Evolutionary conservation across 2,797 vertebrate species (phyloP).

Genomic region (Oreochromis grahami): DNA sequence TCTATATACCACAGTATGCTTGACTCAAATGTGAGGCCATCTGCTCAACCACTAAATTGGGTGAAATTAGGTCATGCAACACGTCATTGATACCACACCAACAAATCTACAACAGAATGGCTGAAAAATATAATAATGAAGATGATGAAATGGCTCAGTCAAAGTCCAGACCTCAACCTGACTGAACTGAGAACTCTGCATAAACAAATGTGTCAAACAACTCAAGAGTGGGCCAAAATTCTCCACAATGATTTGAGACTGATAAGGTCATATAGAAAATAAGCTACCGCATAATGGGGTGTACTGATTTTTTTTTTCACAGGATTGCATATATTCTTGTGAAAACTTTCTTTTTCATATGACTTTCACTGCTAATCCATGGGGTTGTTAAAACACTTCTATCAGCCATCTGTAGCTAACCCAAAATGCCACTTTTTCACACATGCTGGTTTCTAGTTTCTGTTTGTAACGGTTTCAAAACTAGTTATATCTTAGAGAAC

Average conservation of each 20-base stretch:
- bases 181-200: neutral
- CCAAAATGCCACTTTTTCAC: neutral
- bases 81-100: neutral
- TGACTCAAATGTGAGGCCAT: neutral
- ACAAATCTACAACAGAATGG: neutral
- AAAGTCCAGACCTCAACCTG: neutral
- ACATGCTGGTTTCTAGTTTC: neutral
- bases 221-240: rapidly evolving
- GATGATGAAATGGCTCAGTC: neutral
- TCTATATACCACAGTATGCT: neutral
- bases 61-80: neutral
- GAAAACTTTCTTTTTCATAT: neutral
- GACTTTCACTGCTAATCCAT: neutral
- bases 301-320: neutral
- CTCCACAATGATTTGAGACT: neutral
- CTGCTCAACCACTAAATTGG: neutral
- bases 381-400: neutral
- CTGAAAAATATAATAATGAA: neutral
- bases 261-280: neutral
- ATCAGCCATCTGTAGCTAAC: neutral
- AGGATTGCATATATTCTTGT: rapidly evolving
- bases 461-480: neutral
- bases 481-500: neutral
- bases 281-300: neutral
- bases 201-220: neutral